phyloP scores from a whole-genome alignment of 2,888 invertebrate genomes.

The Amiota communis region DNA sequence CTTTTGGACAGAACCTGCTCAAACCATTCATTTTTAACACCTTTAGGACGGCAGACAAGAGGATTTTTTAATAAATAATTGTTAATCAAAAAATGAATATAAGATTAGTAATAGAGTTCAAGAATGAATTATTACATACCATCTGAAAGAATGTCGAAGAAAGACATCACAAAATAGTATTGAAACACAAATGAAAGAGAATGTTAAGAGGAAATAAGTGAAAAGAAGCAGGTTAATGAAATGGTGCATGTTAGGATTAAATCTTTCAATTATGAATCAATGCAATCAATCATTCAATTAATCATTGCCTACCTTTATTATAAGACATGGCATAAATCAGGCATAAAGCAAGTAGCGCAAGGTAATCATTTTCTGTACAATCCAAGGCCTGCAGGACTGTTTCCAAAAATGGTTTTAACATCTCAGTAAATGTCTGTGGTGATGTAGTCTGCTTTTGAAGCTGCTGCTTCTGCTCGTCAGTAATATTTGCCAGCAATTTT shows the following conservation, averaged over 20 bases:
- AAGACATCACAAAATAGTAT: conserved; percentile 50
- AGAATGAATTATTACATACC: conserved; percentile 60
- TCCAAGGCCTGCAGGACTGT: conserved; percentile 90
- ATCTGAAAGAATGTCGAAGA: conserved; percentile 59
- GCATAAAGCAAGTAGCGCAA: conserved; percentile 91
- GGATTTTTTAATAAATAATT: neutral
- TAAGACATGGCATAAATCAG: conserved; percentile 93
- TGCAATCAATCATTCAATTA: too few relatives aligned
- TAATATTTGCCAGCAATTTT: conserved; percentile 80
- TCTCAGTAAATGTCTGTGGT: conserved; percentile 52
- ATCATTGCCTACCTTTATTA: conserved; percentile 85
- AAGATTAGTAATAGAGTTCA: conserved; percentile 36
- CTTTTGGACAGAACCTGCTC: conserved; percentile 83
- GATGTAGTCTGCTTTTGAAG: conserved; percentile 61
- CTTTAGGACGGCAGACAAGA: conserved; percentile 74
- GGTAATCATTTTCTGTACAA: conserved; percentile 94
- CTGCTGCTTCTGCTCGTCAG: conserved; percentile 93
- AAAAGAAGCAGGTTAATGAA: conserved; percentile 35
- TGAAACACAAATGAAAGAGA: conserved; percentile 41
- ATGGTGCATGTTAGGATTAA: conserved; percentile 18
- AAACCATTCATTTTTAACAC: conserved; percentile 86
- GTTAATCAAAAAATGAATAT: neutral
- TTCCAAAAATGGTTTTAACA: conserved; percentile 83
- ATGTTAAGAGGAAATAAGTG: conserved; percentile 29
- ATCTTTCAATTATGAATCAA: conserved; percentile 1